Evolutionary conservation across 2,888 invertebrate species (phyloP).

Genomic region (Diplolepis rosae): DNA sequence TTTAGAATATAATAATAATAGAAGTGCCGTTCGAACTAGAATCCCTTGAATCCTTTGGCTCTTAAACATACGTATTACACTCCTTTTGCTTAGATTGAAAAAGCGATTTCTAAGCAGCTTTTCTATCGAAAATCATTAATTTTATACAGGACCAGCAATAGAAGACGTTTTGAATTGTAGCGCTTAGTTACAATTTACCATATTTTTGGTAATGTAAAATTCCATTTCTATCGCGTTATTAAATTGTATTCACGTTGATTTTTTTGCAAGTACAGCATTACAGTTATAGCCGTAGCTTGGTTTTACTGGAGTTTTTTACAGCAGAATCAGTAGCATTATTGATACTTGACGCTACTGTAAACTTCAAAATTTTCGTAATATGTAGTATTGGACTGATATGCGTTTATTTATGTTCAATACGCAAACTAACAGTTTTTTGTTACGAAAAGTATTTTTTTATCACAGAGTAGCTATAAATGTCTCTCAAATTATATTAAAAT

Average conservation of each 20-base stretch:
- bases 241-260: neutral
- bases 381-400: neutral
- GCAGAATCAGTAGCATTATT: neutral
- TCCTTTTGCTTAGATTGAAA: neutral
- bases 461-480: neutral
- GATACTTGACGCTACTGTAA: too few relatives aligned
- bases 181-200: too few relatives aligned
- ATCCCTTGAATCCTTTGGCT: too few relatives aligned
- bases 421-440: neutral
- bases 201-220: neutral
- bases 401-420: neutral
- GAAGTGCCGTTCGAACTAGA: neutral
- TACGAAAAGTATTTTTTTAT: neutral
- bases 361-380: too few relatives aligned
- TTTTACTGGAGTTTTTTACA: neutral
- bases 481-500: neutral
- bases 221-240: neutral
- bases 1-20: too few relatives aligned
- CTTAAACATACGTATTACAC: neutral
- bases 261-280: neutral
- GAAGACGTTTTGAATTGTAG: neutral
- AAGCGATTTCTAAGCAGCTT: neutral
- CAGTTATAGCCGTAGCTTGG: neutral
- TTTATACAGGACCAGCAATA: neutral
- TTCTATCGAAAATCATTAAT: too few relatives aligned